These are phyloP conservation scores for Phenganax stokvisi DNA, from an alignment of 92 coral and sea anemone species.

Conservation along the genomic window DNA sequence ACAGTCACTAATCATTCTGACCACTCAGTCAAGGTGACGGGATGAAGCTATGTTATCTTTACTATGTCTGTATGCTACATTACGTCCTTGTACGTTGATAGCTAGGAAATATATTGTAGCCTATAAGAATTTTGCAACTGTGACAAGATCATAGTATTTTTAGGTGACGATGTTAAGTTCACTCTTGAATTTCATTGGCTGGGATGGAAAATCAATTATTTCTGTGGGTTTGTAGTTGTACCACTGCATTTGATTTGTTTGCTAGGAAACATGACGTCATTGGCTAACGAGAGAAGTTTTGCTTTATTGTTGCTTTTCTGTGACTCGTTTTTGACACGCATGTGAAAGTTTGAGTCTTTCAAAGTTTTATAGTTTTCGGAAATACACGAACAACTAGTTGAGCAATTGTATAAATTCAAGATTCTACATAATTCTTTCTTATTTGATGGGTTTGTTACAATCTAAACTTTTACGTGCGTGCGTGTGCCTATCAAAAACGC, in stretches of 20 bases:
- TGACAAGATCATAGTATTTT: not conserved
- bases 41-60: not conserved
- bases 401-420: too few species aligned
- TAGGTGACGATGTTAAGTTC: slow-evolving; percentile 82
- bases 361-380: too few species aligned
- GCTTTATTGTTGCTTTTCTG: too few species aligned
- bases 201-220: slow-evolving; percentile 66
- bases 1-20: slow-evolving; percentile 64
- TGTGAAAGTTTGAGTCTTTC: too few species aligned
- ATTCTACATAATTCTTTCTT: too few species aligned
- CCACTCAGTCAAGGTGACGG: slow-evolving; percentile 54
- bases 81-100: not conserved
- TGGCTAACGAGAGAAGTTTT: too few species aligned
- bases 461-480: too few species aligned
- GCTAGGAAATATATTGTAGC: not conserved
- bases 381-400: too few species aligned
- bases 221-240: slow-evolving; percentile 39
- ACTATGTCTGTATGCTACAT: not conserved
- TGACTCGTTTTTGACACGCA: too few species aligned
- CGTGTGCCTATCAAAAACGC: too few species aligned
- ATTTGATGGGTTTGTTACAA: too few species aligned
- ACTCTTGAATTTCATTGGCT: slow-evolving; percentile 75
- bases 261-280: too few species aligned
- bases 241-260: not conserved
- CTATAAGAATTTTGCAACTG: not conserved